Conservation (phyloP, 1,140 invertebrate species). For the Epicauta chinensis region DNA sequence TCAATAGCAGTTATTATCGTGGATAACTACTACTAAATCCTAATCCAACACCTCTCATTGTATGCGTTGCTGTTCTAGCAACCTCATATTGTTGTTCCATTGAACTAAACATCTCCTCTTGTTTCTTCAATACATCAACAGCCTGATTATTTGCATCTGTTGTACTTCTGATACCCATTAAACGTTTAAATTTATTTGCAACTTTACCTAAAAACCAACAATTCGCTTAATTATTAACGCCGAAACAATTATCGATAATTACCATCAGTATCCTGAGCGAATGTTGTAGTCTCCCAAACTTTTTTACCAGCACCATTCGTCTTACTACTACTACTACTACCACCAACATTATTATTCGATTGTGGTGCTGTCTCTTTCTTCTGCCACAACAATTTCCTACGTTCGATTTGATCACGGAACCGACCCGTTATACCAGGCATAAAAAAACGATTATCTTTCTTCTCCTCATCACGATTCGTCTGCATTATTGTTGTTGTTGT, state of each 20-base stretch:
- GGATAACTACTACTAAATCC: slow-evolving; percentile 54
- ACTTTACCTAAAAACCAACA: slow-evolving; percentile 51
- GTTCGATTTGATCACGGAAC: slow-evolving; percentile 78
- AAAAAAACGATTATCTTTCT: slow-evolving; percentile 56
- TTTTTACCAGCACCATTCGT: slow-evolving; percentile 42
- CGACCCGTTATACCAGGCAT: slow-evolving; percentile 77
- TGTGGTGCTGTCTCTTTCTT: slow-evolving; percentile 53
- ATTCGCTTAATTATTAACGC: not conserved
- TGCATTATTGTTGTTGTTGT: slow-evolving; percentile 1
- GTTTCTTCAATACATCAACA: slow-evolving; percentile 65
- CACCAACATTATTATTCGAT: slow-evolving; percentile 7
- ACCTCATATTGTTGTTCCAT: slow-evolving; percentile 95
- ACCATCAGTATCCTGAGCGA: slow-evolving; percentile 83
- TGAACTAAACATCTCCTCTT: slow-evolving; percentile 84
- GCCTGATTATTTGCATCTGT: slow-evolving; percentile 33
- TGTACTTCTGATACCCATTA: slow-evolving; percentile 87
- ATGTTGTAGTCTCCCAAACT: slow-evolving; percentile 77
- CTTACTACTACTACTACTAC: no score
- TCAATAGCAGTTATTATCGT: no score
- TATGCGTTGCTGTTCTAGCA: slow-evolving; percentile 87
- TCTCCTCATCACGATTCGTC: slow-evolving; percentile 4
- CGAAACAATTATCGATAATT: slow-evolving; percentile 21
- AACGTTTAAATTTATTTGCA: slow-evolving; percentile 87
- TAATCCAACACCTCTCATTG: slow-evolving; percentile 84
- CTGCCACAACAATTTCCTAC: slow-evolving; percentile 83